Evolutionary conservation across 1,140 invertebrate species (phyloP), one percentile per base, ranked within the genome.

Genomic region (Coptotermes formosanus): DNA sequence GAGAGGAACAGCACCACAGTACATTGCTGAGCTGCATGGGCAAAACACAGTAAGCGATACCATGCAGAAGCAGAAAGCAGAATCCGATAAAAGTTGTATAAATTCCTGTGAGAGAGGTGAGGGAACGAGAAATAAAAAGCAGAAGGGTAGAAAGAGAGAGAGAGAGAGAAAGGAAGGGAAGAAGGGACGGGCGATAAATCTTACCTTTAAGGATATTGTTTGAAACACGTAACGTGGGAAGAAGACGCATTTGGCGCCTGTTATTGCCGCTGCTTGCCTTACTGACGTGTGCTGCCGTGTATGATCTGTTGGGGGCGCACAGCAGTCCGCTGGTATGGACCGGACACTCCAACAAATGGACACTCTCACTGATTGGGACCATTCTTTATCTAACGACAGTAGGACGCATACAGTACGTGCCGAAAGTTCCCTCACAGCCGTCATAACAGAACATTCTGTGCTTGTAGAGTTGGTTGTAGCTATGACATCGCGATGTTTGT

Each of bases 1-100:
- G 32, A 43, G 38, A 43, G 82, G 23, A 21, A 25, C 16, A 32
- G 48, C n/a, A 23, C 21, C 9, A n/a, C 83, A n/a, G 25, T 45
- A 52, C 45, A 30, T 84, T 30, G 43, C 25, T 32, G 82, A 0
- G 25, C 38, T 21, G 38, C 82, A 45, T 43, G 82, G 32, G 43
- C 38, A 48, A 43, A 1, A 43, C 45, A 83, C 32, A 19, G 82
- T 23, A 43, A 83, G 43, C 43, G 45, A 48, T 6, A 43, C 11
- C 32, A 12, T 48, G 38, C 23, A n/a, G 16, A 44, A 16, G 43
- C 25, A 48, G 45, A 84, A 45, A 30, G 83, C 44, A 52, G 48
- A 45, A 84, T 84, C 83, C 83, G 83, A 84, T 84, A 84, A 84
- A 84, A 84, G 48, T 84, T 84, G 83, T 84, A 84, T 84, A 84